Evolutionary conservation across 2,797 vertebrate species (phyloP).

Genomic region (Halcyon badia): DNA sequence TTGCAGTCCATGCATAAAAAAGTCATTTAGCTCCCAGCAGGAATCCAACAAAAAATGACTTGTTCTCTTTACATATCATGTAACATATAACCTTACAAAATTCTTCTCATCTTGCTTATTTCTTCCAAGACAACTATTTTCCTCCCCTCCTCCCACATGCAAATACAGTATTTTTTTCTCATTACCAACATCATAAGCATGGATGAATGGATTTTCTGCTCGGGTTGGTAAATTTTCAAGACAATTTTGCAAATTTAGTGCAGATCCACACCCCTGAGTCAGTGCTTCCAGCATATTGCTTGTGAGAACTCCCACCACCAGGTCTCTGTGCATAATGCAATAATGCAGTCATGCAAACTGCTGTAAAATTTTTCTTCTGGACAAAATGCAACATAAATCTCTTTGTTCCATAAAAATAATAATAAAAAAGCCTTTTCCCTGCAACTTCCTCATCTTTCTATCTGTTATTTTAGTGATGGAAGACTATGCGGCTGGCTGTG

Average conservation of each 20-base stretch:
- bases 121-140: slow-evolving; percentile 19
- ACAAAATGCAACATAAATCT: slow-evolving; percentile 35
- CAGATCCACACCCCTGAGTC: slow-evolving; percentile 27
- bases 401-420: background rate
- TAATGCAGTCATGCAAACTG: slow-evolving; percentile 54
- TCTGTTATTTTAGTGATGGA: background rate
- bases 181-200: slow-evolving; percentile 59
- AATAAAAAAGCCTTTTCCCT: background rate
- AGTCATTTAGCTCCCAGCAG: slow-evolving; percentile 43
- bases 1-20: slow-evolving; percentile 41
- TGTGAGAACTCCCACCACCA: slow-evolving; percentile 48
- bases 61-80: slow-evolving; percentile 25
- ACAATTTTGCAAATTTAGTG: slow-evolving; percentile 73
- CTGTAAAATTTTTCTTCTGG: slow-evolving; percentile 25
- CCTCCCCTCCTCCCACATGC: background rate
- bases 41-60: slow-evolving; percentile 24
- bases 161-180: slow-evolving; percentile 42
- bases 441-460: background rate
- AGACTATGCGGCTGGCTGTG: background rate
- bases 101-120: background rate
- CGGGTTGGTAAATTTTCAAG: slow-evolving; percentile 69
- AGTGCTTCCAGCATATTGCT: slow-evolving; percentile 43
- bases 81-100: background rate
- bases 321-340: slow-evolving; percentile 57
- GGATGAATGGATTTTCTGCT: slow-evolving; percentile 67